Evolutionary conservation across 2,888 invertebrate genomes (phyloP), one percentile per base, ranked within the genome.

Genomic region (Philaethria dido): DNA sequence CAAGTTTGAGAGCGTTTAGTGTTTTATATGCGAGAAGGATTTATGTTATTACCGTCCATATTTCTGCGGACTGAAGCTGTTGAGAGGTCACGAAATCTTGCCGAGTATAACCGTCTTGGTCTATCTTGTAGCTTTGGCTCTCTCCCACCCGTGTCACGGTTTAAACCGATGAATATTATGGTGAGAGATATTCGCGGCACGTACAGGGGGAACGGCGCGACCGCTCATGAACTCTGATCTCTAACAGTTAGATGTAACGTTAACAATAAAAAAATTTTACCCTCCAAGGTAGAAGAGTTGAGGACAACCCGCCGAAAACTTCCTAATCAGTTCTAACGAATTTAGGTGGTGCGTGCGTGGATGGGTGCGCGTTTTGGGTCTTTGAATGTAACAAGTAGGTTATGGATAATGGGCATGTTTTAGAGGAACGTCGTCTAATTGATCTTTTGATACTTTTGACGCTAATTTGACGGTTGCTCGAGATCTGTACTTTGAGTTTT

Each of bases 1-100:
- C 88, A 85, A 86, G 87, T 86, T 82, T 80, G 83, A 80, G 87
- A 88, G 85, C 92, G 91, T 92, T 93, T 92, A 93, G 93, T 92
- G 92, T 92, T 93, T 93, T 93, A 93, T 93, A 93, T 91, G 90
- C 92, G 88, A 84, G 87, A 89, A 86, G 92, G 92, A 93, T 93
- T 93, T 92, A 93, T 92, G 90, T 92, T 93, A 93, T 92, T 93
- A 89, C 92, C 87, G 84, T 86, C 90, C 92, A 93, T 93, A 93
- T 93, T 93, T 93, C 87, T 92, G 84, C 85, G 86, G 88, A 85
- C 89, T 85, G 88, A 87, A 90, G 86, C 86, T 84, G 89, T 83
- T 90, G 92, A 92, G 89, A 92, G 92, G 92, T 92, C 92, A 92
- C 92, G 90, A 86, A 90, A 87, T 91, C 91, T 90, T 86, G 86